A percentile compares a stretch with the other conserved stretches of the same genome.
These are phyloP conservation scores for Atherinomorus stipes DNA, from an alignment of 2,113 vertebrate species.

Conservation along the genomic window DNA sequence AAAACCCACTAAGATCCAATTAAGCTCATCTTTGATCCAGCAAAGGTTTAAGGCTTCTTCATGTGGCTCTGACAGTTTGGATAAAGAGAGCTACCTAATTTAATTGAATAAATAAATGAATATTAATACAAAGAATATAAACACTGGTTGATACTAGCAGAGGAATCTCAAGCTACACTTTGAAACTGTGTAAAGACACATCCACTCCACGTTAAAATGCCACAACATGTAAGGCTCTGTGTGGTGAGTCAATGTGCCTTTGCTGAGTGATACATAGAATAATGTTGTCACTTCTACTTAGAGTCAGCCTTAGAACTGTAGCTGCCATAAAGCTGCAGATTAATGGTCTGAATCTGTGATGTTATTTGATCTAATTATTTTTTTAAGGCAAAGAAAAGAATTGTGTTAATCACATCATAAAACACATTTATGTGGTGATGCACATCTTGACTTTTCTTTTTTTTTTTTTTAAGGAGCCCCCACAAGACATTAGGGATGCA, in stretches of 20 bases:
- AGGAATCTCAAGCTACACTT: constrained; percentile 36
- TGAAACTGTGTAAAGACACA: constrained; percentile 32
- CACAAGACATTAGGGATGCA: constrained; percentile 14
- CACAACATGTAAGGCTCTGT: constrained; percentile 70
- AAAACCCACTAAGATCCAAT: constrained; percentile 56
- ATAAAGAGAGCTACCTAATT: constrained; percentile 24
- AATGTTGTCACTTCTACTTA: constrained; percentile 71
- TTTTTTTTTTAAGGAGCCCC: not conserved
- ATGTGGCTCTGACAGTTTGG: constrained; percentile 27
- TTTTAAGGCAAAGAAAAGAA: not conserved
- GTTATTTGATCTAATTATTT: not conserved
- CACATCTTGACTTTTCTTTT: not conserved
- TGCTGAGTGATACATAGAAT: constrained; percentile 68
- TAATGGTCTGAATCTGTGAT: constrained; percentile 3
- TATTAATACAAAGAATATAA: constrained; percentile 42
- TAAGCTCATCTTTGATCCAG: constrained; percentile 52
- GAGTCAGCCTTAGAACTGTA: constrained; percentile 53
- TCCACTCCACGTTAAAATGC: constrained; percentile 64
- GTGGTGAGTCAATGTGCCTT: constrained; percentile 74
- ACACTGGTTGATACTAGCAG: constrained; percentile 7
- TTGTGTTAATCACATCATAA: constrained; percentile 15
- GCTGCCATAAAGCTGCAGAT: constrained; percentile 34
- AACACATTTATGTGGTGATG: not conserved
- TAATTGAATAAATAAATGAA: constrained; percentile 29
- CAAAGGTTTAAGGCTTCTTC: constrained; percentile 35